Base-by-base conservation (phyloP, 2,113 vertebrate species). In the Arizona elegans region DNA sequence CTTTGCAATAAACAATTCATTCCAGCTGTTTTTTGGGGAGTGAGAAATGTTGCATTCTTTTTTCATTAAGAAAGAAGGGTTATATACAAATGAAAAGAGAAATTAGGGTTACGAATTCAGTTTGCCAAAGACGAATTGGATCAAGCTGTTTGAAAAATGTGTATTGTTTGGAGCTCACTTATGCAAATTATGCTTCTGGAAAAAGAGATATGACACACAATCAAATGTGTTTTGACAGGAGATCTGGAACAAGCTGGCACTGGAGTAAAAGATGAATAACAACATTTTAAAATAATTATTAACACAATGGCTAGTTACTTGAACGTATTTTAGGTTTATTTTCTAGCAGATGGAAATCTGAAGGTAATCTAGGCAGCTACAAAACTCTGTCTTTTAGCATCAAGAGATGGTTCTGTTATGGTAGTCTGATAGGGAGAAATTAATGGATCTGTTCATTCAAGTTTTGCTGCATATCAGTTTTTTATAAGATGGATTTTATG, bases 71-170 rank as follows among this genome's bases (percentile, higher is more conserved):
- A 38, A 19, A 9, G 17, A 38, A 81, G 33, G 70, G 15, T 81
- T 93, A 89, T 89, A 70, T 55, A 75, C 12, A 94, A 95, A 94
- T n/a, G 94, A 92, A 54, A 92, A n/a, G 86, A 96, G 62, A 95
- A 92, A 89, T 62, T 17, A 1, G 89, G 38, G 43, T 86, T 95
- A 17, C 56, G 92, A 86, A 26, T 95, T 86, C 91, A 90, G 70
- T 65, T 87, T 93, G 92, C 90, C 93, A 96, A 94, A 94, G 38
- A 3, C 91, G 75, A 96, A 95, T 92, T 93, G 93, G 94, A 95
- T 95, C 89, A 92, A 96, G 91, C 19, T 96, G 90, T 81, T 95
- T 94, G 94, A 94, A 58, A 96, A 95, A 94, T 92, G 56, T 38
- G 0, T 11, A 75, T 65, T 24, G 12, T 91, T 90, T 94, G 47